phyloP scores from a whole-genome alignment of 2,113 vertebrate species.

The Microtus montanus region DNA sequence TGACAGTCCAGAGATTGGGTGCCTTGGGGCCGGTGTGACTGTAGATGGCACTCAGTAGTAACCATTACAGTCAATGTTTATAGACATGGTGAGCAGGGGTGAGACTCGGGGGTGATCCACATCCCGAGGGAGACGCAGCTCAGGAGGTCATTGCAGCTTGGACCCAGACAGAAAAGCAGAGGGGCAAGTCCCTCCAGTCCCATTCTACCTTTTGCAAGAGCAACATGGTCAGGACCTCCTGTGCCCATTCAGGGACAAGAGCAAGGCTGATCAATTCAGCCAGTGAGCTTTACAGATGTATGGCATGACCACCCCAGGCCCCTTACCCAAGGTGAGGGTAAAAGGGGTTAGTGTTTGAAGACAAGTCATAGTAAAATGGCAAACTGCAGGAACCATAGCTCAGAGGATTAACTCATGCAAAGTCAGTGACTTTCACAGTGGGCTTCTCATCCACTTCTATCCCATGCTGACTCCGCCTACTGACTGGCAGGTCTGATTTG shows the following conservation, averaged over 20 bases:
- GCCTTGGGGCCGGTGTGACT: neutral
- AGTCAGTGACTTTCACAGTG: neutral
- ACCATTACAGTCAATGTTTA: neutral
- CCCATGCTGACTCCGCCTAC: neutral
- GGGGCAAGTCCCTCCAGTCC: neutral
- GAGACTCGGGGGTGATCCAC: neutral
- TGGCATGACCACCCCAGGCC: neutral
- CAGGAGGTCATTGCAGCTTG: neutral
- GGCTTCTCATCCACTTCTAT: neutral
- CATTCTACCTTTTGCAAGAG: conserved; percentile 17
- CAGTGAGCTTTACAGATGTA: neutral
- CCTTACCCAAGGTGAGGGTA: neutral
- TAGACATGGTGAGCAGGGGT: neutral
- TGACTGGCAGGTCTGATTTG: neutral
- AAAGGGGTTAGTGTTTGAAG: neutral
- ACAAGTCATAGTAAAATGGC: neutral
- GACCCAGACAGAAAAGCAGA: neutral
- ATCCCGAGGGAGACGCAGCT: neutral
- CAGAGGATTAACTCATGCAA: neutral
- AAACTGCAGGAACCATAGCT: neutral
- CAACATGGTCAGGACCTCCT: neutral
- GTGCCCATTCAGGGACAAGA: neutral
- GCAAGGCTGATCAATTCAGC: neutral
- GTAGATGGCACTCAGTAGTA: too few relatives aligned
- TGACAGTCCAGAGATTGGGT: neutral